phyloP scores from a whole-genome alignment of 2,113 vertebrate genomes.

The Sinocyclocheilus grahami region DNA sequence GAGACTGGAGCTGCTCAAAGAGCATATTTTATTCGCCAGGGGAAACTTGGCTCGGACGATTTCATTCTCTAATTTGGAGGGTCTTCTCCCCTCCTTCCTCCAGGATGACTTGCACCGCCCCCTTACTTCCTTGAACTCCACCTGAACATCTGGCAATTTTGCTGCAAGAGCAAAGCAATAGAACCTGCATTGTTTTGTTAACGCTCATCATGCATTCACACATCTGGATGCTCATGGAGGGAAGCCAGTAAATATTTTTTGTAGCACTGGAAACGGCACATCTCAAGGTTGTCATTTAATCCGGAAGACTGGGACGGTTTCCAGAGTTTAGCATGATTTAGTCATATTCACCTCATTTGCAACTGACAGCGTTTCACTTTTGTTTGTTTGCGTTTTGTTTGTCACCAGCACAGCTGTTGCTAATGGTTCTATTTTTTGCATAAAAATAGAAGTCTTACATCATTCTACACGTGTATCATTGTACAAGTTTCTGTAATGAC shows the following conservation, averaged over 20 bases:
- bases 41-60: slow-evolving; percentile 36
- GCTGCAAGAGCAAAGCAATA: neutral
- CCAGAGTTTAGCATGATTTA: slow-evolving; percentile 1
- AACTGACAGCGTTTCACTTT: neutral
- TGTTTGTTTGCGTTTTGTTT: slow-evolving; percentile 5
- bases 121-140: slow-evolving; percentile 32
- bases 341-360: slow-evolving; percentile 19
- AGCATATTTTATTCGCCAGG: slow-evolving; percentile 26
- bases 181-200: slow-evolving; percentile 26
- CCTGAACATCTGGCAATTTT: slow-evolving; percentile 41
- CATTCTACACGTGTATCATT: neutral
- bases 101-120: slow-evolving; percentile 33
- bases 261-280: neutral
- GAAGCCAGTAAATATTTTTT: slow-evolving; percentile 26
- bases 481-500: too few relatives aligned
- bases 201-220: slow-evolving; percentile 10
- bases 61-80: slow-evolving; percentile 41
- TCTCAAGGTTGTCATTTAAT: slow-evolving; percentile 9
- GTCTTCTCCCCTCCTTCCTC: slow-evolving; percentile 24
- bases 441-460: neutral
- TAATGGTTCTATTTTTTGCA: neutral
- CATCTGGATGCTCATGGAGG: slow-evolving; percentile 42
- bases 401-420: slow-evolving; percentile 5
- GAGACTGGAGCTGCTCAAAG: slow-evolving; percentile 45
- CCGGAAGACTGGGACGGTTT: neutral